Conservation (phyloP, 2,888 invertebrate genomes). For the Reticulitermes lucifugus region DNA sequence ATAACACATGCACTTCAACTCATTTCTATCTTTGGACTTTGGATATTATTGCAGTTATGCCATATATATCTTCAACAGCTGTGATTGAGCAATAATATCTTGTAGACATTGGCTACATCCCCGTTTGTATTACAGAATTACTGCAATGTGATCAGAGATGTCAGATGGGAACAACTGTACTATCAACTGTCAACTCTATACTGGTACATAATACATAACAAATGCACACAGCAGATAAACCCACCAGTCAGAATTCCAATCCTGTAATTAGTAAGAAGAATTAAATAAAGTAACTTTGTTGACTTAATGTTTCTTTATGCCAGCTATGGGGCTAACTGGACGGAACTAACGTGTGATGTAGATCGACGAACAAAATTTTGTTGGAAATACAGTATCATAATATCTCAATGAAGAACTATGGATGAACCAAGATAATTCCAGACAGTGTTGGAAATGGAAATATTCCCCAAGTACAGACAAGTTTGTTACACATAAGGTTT, state of each 20-base stretch:
- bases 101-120: constrained; percentile 3
- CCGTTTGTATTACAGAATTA: background rate
- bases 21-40: constrained; percentile 29
- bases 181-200: background rate
- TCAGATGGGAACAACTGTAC: background rate
- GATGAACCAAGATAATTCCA: background rate
- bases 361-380: background rate
- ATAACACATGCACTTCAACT: constrained; percentile 16
- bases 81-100: constrained; percentile 40
- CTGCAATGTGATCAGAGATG: background rate
- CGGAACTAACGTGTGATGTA: background rate
- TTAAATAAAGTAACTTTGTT: background rate
- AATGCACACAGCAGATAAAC: background rate
- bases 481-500: background rate
- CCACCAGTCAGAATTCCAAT: constrained; percentile 11
- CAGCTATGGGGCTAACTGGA: constrained; percentile 29
- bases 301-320: constrained; percentile 17
- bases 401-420: background rate
- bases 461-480: background rate
- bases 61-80: constrained; percentile 18
- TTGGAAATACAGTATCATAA: background rate
- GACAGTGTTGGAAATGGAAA: background rate
- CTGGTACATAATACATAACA: background rate
- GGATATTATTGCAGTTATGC: constrained; percentile 36
- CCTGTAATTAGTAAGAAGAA: background rate